Evolutionary conservation across 2,888 invertebrate species (phyloP).

Genomic region (Amphipyra berbera): DNA sequence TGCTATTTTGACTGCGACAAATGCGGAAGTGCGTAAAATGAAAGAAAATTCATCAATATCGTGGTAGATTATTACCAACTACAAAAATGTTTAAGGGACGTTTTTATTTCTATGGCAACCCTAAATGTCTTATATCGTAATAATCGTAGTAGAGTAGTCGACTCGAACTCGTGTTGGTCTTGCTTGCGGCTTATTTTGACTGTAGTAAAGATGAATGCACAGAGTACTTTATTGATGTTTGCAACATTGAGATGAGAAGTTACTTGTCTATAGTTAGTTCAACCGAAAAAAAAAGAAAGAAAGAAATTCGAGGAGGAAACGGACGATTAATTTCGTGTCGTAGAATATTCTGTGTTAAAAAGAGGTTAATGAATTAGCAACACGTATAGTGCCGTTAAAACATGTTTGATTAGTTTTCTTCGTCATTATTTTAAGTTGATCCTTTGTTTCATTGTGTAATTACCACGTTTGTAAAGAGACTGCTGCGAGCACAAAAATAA

Average conservation of each 20-base stretch:
- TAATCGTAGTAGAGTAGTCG: too few species aligned
- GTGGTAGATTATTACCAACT: conserved; percentile 44
- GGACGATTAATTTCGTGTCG: conserved; percentile 76
- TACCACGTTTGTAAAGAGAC: conserved; percentile 76
- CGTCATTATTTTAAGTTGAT: conserved; percentile 80
- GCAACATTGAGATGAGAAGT: conserved; percentile 50
- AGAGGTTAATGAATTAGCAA: conserved; percentile 84
- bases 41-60: conserved; percentile 63
- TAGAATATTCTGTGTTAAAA: conserved; percentile 78
- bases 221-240: too few species aligned
- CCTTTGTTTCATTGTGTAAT: conserved; percentile 84
- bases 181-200: too few species aligned
- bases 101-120: conserved; percentile 36
- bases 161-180: background rate
- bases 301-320: conserved; percentile 78
- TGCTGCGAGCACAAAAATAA: conserved; percentile 87
- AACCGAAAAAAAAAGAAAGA: conserved; percentile 68
- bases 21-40: conserved; percentile 56
- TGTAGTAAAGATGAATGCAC: too few species aligned
- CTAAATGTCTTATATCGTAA: conserved; percentile 4
- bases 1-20: conserved; percentile 42
- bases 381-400: conserved; percentile 78
- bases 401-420: conserved; percentile 83
- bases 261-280: conserved; percentile 66
- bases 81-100: conserved; percentile 32